Conservation (phyloP, 2,113 vertebrate species). For the Mobula birostris region DNA sequence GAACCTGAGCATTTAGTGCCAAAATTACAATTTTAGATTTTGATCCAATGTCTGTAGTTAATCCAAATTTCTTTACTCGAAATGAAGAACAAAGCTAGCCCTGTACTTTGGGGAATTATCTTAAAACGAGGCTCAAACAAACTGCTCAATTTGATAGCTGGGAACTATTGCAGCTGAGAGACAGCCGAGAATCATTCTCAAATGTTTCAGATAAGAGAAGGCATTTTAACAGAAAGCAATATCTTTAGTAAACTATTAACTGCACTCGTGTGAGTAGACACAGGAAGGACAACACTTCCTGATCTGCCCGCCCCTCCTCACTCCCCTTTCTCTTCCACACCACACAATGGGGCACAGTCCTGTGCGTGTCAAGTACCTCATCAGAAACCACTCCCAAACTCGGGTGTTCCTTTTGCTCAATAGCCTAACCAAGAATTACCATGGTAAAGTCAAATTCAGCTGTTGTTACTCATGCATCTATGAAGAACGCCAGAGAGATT, state of each 20-base stretch:
- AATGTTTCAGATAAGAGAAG: neutral
- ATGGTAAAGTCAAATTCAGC: neutral
- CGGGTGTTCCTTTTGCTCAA: neutral
- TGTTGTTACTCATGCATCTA: neutral
- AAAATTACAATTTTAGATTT: neutral
- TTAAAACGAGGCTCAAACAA: neutral
- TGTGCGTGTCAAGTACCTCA: neutral
- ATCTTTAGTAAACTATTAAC: neutral
- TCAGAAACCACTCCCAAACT: neutral
- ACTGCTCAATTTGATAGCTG: neutral
- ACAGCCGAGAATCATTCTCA: neutral
- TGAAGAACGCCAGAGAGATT: neutral
- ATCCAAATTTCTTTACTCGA: neutral
- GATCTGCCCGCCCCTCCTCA: neutral
- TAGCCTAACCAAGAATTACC: neutral
- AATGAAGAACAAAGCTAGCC: neutral
- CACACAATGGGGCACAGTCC: neutral
- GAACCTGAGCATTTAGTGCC: neutral
- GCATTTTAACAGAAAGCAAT: no score
- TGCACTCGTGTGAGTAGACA: neutral
- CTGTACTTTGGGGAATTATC: neutral
- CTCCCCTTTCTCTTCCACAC: neutral
- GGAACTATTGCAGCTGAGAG: neutral
- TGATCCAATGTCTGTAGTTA: neutral
- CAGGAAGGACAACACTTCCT: no score